Percentiles rank a stretch among this genome's conserved stretches.
Conservation (phyloP, 2,888 invertebrate genomes). For the Macaria liturata region DNA sequence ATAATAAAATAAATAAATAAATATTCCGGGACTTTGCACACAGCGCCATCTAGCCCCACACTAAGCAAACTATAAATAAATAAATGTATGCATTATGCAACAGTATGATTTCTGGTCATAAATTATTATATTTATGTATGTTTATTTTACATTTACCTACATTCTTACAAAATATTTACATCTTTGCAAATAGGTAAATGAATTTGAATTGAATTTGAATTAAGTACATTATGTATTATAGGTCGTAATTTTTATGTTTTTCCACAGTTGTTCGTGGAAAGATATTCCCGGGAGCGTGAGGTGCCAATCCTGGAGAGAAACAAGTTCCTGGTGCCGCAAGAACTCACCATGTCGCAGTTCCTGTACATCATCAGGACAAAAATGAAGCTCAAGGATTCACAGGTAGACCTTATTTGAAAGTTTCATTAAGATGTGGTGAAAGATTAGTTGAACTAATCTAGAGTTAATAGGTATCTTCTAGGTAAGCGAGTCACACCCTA, state of each 20-base stretch:
- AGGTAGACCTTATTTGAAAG: constrained; percentile 45
- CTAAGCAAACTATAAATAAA: too few relatives aligned
- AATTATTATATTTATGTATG: too few relatives aligned
- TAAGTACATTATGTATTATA: background rate
- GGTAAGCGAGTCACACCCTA: too few relatives aligned
- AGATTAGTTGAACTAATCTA: too few relatives aligned
- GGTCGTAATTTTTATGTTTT: background rate
- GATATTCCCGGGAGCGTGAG: constrained; percentile 88
- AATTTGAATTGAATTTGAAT: background rate
- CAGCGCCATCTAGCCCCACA: too few relatives aligned
- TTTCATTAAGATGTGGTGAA: too few relatives aligned
- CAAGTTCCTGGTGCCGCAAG: constrained; percentile 94
- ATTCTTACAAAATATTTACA: background rate
- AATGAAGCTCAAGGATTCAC: constrained; percentile 75
- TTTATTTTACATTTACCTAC: too few relatives aligned
- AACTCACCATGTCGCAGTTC: constrained; percentile 94
- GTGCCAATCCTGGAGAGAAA: constrained; percentile 90
- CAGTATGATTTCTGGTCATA: too few relatives aligned
- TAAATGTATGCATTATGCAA: too few relatives aligned
- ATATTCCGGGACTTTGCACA: too few relatives aligned
- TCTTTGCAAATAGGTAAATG: background rate
- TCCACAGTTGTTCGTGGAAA: constrained; percentile 89
- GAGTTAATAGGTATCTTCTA: too few relatives aligned
- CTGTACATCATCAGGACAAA: constrained; percentile 87
- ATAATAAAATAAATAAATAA: too few relatives aligned